Conservation (phyloP, 2,797 vertebrate genomes). For the Galagoides demidoff region DNA sequence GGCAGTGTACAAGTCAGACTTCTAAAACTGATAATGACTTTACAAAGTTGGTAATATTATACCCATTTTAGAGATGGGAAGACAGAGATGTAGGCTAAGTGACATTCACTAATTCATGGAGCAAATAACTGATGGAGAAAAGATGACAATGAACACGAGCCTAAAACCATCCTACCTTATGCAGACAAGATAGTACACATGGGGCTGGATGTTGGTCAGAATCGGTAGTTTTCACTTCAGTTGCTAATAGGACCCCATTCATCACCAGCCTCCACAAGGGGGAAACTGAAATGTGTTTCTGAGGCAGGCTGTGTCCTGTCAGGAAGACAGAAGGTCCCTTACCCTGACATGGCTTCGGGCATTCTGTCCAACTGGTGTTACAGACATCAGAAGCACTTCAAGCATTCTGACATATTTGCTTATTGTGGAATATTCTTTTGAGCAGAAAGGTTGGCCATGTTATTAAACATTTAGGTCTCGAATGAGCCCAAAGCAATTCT, state of each 20-base stretch:
- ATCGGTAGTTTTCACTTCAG: not conserved
- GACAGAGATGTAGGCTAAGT: not conserved
- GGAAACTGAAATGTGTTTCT: not conserved
- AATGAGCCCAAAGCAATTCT: conserved; percentile 48
- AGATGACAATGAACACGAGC: not conserved
- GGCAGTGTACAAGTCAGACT: not conserved
- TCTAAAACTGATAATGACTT: not conserved
- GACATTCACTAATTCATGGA: conserved; percentile 11
- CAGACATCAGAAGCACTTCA: not conserved
- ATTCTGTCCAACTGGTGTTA: not conserved
- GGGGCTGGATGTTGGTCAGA: not conserved
- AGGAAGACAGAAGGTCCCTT: not conserved
- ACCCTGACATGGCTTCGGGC: not conserved
- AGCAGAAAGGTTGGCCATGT: conserved; percentile 10
- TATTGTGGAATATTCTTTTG: not conserved
- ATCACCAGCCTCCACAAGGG: not conserved
- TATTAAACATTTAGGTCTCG: conserved; percentile 22
- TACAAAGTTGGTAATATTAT: not conserved
- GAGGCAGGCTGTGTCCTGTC: not conserved
- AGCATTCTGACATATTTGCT: not conserved
- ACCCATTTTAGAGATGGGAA: conserved; percentile 32
- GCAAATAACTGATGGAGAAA: not conserved
- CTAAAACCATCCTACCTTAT: not conserved
- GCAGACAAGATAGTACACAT: not conserved
- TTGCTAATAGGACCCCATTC: not conserved